A percentile compares a stretch with the other conserved stretches of the same genome.
Evolutionary conservation across 2,113 vertebrate species (phyloP).

Genomic region (Dipodomys spectabilis): DNA sequence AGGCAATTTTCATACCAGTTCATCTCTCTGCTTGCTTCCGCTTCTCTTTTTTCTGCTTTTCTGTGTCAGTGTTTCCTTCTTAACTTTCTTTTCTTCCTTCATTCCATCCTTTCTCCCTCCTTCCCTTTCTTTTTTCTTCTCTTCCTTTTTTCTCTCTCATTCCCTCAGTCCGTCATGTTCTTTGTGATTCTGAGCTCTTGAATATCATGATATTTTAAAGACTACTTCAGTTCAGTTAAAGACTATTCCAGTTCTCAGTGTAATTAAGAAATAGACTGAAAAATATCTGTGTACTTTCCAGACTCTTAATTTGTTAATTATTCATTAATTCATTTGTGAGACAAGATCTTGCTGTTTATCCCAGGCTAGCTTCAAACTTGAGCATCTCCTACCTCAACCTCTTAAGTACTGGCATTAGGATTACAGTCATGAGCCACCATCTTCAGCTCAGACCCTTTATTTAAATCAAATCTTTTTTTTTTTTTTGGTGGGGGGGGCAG

Average conservation of each 20-base stretch:
- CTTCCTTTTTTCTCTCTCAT: too few species aligned
- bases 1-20: not conserved
- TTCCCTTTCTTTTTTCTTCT: too few species aligned
- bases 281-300: not conserved
- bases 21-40: not conserved
- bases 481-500: too few species aligned
- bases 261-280: not conserved
- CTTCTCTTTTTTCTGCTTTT: conserved; percentile 1
- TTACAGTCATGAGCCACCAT: not conserved
- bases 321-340: too few species aligned
- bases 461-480: not conserved
- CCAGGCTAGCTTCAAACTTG: too few species aligned
- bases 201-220: too few species aligned
- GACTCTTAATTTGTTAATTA: not conserved
- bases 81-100: too few species aligned
- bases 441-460: not conserved
- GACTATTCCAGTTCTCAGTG: not conserved
- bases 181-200: conserved; percentile 11
- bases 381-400: too few species aligned
- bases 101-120: too few species aligned
- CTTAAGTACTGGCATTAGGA: too few species aligned
- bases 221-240: not conserved
- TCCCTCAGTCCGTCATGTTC: not conserved
- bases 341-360: too few species aligned
- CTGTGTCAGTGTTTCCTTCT: not conserved